A percentile compares a stretch with the other conserved stretches of the same genome.
Evolutionary conservation across 2,113 vertebrate genomes (phyloP).

Genomic region (Cnemophilus loriae): DNA sequence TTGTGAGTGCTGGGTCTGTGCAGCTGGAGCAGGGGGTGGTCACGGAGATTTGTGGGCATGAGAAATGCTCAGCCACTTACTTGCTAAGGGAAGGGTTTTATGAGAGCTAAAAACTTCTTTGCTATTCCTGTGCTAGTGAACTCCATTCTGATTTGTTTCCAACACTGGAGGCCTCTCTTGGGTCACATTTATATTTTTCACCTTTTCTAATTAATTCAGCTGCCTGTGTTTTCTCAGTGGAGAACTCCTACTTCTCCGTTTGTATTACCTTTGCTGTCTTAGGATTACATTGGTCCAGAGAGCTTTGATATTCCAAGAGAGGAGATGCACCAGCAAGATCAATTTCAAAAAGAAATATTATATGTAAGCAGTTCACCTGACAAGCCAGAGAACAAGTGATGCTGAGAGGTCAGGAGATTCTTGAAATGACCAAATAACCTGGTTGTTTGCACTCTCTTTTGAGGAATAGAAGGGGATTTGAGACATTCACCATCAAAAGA

Average conservation of each 20-base stretch:
- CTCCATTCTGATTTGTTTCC: not conserved
- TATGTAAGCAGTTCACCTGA: not conserved
- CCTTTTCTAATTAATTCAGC: conserved; percentile 44
- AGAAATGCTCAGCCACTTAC: not conserved
- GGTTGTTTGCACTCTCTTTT: not conserved
- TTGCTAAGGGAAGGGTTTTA: not conserved
- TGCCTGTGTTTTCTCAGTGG: conserved; percentile 15
- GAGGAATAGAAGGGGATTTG: not conserved
- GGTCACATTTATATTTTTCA: conserved; percentile 21
- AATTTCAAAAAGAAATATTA: not conserved
- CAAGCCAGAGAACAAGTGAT: not conserved
- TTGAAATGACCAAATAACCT: not conserved
- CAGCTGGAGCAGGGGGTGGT: not conserved
- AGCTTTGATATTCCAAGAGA: not conserved
- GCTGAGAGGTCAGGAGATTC: not conserved
- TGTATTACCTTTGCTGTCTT: conserved; percentile 27
- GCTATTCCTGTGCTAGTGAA: not conserved
- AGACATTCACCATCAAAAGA: not conserved
- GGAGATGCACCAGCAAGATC: conserved; percentile 4
- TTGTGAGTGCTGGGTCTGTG: not conserved
- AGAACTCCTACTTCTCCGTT: conserved; percentile 22
- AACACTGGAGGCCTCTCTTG: not conserved
- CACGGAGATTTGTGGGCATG: not conserved
- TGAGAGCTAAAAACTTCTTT: not conserved
- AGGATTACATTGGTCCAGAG: conserved; percentile 2